These are phyloP conservation scores for Lutjanus argentimaculatus DNA, from an alignment of 2,797 vertebrate species.

Conservation along the genomic window DNA sequence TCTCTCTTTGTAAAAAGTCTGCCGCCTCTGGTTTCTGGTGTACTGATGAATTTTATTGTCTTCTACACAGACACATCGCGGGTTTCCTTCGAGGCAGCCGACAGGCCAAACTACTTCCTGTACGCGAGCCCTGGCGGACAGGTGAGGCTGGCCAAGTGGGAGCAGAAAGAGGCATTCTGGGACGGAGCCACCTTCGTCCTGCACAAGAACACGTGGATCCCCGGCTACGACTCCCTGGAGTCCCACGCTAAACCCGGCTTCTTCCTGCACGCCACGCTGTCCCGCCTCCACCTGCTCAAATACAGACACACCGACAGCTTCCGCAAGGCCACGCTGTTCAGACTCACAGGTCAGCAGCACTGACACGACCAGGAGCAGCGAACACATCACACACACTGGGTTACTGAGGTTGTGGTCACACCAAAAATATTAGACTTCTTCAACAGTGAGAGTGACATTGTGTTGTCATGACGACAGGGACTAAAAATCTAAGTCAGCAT, in stretches of 20 bases:
- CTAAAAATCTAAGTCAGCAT: neutral
- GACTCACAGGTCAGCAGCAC: slow-evolving; percentile 87
- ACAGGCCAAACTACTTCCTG: slow-evolving; percentile 96
- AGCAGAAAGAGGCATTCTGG: slow-evolving; percentile 86
- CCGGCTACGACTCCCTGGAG: slow-evolving; percentile 93
- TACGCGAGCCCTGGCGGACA: slow-evolving; percentile 81
- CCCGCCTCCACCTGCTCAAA: slow-evolving; percentile 87
- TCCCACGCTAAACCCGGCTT: slow-evolving; percentile 90
- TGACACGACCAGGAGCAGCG: neutral
- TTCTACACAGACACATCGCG: slow-evolving; percentile 88
- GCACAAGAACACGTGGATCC: slow-evolving; percentile 91
- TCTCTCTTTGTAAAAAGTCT: neutral
- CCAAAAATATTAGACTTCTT: neutral
- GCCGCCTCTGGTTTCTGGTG: neutral
- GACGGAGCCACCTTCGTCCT: slow-evolving; percentile 91
- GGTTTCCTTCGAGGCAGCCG: slow-evolving; percentile 92
- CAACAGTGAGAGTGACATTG: neutral
- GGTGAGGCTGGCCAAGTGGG: slow-evolving; percentile 91
- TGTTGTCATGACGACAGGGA: neutral
- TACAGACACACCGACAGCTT: slow-evolving; percentile 90
- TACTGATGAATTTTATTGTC: neutral
- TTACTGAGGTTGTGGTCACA: neutral
- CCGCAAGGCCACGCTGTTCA: slow-evolving; percentile 91
- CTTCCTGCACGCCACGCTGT: slow-evolving; percentile 87
- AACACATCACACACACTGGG: neutral